These are phyloP conservation scores for Gallinago undulata DNA, from an alignment of 2,113 vertebrate species.

Conservation along the genomic window DNA sequence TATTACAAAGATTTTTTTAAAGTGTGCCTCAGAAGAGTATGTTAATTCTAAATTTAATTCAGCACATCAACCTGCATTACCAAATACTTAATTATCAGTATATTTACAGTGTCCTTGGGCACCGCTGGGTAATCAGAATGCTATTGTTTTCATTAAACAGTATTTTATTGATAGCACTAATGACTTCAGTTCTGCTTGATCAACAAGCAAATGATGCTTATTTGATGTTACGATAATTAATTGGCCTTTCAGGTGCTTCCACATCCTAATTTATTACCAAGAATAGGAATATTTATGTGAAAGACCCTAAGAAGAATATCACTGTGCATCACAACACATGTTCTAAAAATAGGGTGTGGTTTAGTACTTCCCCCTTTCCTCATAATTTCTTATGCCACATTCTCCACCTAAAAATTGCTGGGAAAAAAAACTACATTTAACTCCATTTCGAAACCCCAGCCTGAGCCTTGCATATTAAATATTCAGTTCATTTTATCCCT, in stretches of 20 bases:
- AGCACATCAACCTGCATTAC: background rate
- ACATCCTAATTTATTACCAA: background rate
- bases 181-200: slow-evolving; percentile 58
- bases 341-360: background rate
- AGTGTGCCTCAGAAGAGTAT: background rate
- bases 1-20: background rate
- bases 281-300: background rate
- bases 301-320: background rate
- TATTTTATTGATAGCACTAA: slow-evolving; percentile 45
- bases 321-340: background rate
- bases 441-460: background rate
- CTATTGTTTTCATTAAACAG: slow-evolving; percentile 51
- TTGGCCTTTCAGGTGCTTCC: slow-evolving; percentile 40
- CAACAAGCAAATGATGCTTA: slow-evolving; percentile 51
- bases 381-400: background rate
- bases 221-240: slow-evolving; percentile 47
- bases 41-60: slow-evolving; percentile 17
- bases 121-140: slow-evolving; percentile 32
- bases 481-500: background rate
- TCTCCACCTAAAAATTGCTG: background rate
- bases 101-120: slow-evolving; percentile 45
- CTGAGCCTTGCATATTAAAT: background rate
- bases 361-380: background rate
- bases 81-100: slow-evolving; percentile 52
- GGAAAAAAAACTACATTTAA: background rate